Conservation (phyloP, 2,888 invertebrate species). For the Ormyrus rosae region DNA sequence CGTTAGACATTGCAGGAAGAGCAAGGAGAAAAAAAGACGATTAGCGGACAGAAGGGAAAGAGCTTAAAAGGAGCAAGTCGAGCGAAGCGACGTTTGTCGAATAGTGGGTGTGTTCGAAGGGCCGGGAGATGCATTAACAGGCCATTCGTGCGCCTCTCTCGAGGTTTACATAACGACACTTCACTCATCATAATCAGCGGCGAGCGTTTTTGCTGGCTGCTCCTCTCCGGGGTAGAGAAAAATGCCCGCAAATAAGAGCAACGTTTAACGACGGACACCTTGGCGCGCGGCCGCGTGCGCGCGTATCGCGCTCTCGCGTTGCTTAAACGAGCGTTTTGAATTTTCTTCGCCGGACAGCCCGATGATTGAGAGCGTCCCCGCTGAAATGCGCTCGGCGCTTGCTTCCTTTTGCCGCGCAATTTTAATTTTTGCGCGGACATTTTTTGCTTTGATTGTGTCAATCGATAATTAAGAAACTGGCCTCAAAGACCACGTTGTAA, state of each 20-base stretch:
- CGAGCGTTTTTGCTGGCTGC: neutral
- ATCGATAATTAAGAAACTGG: too few relatives aligned
- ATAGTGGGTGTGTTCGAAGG: conserved; percentile 59
- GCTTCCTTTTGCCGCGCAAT: neutral
- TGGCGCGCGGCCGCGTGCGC: neutral
- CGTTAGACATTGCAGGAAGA: neutral
- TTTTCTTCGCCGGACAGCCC: neutral
- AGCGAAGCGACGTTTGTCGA: conserved; percentile 58
- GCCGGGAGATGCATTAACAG: conserved; percentile 52
- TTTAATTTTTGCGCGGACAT: too few relatives aligned
- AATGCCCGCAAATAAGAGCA: conserved; percentile 17
- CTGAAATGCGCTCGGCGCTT: neutral
- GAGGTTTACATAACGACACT: conserved; percentile 64
- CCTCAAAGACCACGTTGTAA: too few relatives aligned
- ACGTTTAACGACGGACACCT: conserved; percentile 35
- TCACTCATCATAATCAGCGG: conserved; percentile 45
- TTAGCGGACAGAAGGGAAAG: conserved; percentile 48
- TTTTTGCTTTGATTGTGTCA: too few relatives aligned
- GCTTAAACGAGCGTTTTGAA: neutral
- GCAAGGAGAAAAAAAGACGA: conserved; percentile 48
- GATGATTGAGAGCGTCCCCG: conserved; percentile 12
- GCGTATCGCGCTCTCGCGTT: neutral
- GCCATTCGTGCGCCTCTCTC: conserved; percentile 53
- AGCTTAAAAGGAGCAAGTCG: conserved; percentile 49
- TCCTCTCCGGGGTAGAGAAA: neutral